Base-by-base conservation (phyloP, 1,140 invertebrate genomes). In the Heliconius congener region DNA sequence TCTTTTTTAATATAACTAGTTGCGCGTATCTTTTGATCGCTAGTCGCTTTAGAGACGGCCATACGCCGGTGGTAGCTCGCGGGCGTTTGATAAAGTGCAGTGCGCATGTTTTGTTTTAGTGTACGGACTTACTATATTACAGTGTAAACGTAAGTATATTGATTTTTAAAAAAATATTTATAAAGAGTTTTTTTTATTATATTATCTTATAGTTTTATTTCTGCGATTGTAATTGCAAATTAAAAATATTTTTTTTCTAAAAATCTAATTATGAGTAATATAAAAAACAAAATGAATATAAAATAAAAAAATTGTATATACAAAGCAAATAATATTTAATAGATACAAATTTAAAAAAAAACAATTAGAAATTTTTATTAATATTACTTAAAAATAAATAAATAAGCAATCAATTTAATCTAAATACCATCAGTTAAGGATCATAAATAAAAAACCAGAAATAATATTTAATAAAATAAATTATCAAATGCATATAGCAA, bases 1-100 rank as follows among this genome's bases (percentile, higher is more conserved):
- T 74, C 42, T 73, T 74, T 79, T 30, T 2, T 60, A 50, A 71
- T 55, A 52, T 66, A 66, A 66, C 60, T 3, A 23, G 23, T 11
- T 3, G 60, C 60, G 60, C 11, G 60, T 66, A 66, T 27, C 23
- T 27, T 3, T 66, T 8, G 23, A 66, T 27, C 23, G 13, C 60
- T 66, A 66, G 60, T 66, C 34, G 60, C 60, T 66, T 66, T 23
- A 66, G 60, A 66, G 23, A 16, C 60, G 60, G 60, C 16, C 60
- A 30, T 57, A 19, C 60, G 60, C 60, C 27, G 8, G n/a, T 1
- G 60, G 23, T 66, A 66, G 60, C 60, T 66, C n/a, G 55, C 23
- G 23, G 60, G 3, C 23, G 60, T 66, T 55, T 66, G 23, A 9
- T 66, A 57, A 0, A 30, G 60, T 66, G 60, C 3, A 4, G n/a